These are phyloP conservation scores for Neotoma lepida DNA, from an alignment of 2,113 vertebrate genomes.

Conservation along the genomic window DNA sequence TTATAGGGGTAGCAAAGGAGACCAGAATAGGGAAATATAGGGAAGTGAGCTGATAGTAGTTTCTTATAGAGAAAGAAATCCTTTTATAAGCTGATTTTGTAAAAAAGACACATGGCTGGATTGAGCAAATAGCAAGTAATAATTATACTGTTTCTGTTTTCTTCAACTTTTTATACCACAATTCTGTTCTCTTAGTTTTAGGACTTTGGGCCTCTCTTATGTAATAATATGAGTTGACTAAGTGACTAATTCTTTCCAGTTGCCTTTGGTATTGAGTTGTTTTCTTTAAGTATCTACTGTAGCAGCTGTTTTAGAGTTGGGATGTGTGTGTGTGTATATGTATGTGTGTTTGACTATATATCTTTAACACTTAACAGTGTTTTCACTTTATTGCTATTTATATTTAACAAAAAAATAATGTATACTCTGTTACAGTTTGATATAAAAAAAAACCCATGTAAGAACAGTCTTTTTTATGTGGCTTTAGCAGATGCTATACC, in stretches of 20 bases:
- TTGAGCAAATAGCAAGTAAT: conserved; percentile 16
- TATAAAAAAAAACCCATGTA: neutral
- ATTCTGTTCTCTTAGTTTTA: conserved; percentile 9
- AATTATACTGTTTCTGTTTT: conserved; percentile 23
- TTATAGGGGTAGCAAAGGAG: neutral
- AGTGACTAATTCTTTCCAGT: conserved; percentile 9
- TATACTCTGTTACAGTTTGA: neutral
- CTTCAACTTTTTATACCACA: neutral
- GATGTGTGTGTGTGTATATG: neutral
- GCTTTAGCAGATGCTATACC: neutral
- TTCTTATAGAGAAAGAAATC: neutral
- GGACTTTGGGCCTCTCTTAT: conserved; percentile 21
- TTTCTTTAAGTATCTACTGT: neutral
- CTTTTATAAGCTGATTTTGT: conserved; percentile 2
- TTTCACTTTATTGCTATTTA: conserved; percentile 19
- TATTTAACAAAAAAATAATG: neutral
- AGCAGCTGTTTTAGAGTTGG: neutral
- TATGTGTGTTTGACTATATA: neutral
- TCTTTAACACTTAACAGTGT: neutral
- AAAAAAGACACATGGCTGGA: neutral
- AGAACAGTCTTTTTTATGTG: neutral
- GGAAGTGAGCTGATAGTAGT: neutral
- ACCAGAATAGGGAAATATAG: neutral
- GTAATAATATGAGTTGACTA: neutral
- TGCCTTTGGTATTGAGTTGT: conserved; percentile 40